Evolutionary conservation across 2,113 vertebrate species (phyloP), one percentile per base, ranked within the genome.

Genomic region (Reinhardtius hippoglossoides): DNA sequence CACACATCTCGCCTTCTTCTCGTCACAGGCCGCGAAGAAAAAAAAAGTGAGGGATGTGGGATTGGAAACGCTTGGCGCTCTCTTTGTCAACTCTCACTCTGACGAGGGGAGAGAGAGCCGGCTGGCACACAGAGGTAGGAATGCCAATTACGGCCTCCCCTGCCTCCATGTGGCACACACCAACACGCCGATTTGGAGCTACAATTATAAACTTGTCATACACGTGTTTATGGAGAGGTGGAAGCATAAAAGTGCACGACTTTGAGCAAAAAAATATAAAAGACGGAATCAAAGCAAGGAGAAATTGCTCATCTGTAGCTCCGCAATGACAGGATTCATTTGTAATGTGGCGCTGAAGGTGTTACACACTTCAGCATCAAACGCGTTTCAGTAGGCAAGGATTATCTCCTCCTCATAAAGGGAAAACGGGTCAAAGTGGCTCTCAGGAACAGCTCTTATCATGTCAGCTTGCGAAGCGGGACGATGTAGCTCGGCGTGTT

Each of bases 121-220:
- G 89, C 89, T 92, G 90, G 91, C 92, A 91, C 87, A 87, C 86
- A 82, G 89, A 92, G 90, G 93, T 90, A 92, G 86, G 88, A 90
- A 93, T 78, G 89, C 88, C 93, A 93, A 93, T 93, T 92, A 93
- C 65, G 81, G 86, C 85, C 89, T 91, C 84, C 84, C 89, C 85
- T 89, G 86, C 91, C 82, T 90, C 87, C 82, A 68, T 87, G 89
- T 90, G 84, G 83, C 86, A 81, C 87, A 86, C 88, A 89, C 86
- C 79, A 91, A 89, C 90, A 89, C 64, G 68, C 82, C 68, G 83
- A 87, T 88, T 91, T 71, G 77, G 87, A 88, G 91, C 78, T 83
- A 84, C 86, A 91, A 92, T 93, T 92, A 90, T 89, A 90, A 91
- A 90, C 89, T 88, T 91, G 89, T 92, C 92, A 90, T 84, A 91